Percentiles rank a stretch among this genome's conserved stretches.
phyloP scores from a whole-genome alignment of 1,140 invertebrate species.

The Atopsyche davidsoni region DNA sequence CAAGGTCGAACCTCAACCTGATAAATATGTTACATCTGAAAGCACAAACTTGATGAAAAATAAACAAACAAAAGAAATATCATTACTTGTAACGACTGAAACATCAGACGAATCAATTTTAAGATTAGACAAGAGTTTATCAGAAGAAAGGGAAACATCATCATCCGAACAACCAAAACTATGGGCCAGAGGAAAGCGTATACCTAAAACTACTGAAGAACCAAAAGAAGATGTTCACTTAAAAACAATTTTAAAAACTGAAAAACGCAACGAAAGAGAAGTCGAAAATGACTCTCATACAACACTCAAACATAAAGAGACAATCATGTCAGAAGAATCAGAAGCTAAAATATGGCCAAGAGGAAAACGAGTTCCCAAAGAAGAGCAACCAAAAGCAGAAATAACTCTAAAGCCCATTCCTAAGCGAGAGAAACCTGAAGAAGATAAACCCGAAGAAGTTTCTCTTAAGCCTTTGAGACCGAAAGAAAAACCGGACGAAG shows the following conservation, averaged over 20 bases:
- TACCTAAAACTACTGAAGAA: constrained; percentile 33
- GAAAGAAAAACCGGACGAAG: constrained; percentile 31
- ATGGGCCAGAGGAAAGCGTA: constrained; percentile 39
- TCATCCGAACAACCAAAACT: constrained; percentile 34
- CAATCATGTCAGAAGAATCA: constrained; percentile 25
- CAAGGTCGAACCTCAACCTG: too few relatives aligned
- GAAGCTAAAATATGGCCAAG: constrained; percentile 33
- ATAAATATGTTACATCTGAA: too few relatives aligned
- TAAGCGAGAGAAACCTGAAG: constrained; percentile 30
- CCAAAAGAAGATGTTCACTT: constrained; percentile 43
- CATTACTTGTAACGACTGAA: too few relatives aligned
- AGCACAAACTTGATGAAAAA: too few relatives aligned
- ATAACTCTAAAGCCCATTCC: constrained; percentile 40
- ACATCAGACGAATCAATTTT: too few relatives aligned
- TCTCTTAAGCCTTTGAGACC: constrained; percentile 43
- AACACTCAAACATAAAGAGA: too few relatives aligned
- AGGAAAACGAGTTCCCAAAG: constrained; percentile 34
- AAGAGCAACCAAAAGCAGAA: constrained; percentile 39
- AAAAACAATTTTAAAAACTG: constrained; percentile 44
- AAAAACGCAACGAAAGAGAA: constrained; percentile 32
- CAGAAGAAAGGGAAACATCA: constrained; percentile 10
- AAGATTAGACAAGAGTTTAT: constrained; percentile 9
- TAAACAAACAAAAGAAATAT: too few relatives aligned
- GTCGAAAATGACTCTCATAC: too few relatives aligned
- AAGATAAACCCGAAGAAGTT: constrained; percentile 37